A percentile compares a stretch with the other conserved stretches of the same genome.
phyloP scores from a whole-genome alignment of 1,140 invertebrate genomes.

The Brachionus calyciflorus region DNA sequence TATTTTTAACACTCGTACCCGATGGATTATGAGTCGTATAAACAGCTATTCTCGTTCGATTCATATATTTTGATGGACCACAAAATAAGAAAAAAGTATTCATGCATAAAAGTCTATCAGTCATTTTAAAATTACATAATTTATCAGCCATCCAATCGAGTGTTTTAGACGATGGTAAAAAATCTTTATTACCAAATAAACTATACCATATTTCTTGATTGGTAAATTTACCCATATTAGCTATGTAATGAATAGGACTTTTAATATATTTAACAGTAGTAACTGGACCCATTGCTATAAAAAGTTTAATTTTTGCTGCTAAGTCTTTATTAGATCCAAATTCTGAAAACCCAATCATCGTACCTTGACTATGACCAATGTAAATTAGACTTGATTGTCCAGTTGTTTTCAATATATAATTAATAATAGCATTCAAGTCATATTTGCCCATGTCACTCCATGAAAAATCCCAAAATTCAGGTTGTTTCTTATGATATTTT shows the following conservation, averaged over 20 bases:
- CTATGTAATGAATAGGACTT: constrained; percentile 64
- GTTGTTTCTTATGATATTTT: constrained; percentile 62
- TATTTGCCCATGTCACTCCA: constrained; percentile 75
- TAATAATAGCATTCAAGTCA: constrained; percentile 70
- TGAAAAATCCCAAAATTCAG: constrained; percentile 70
- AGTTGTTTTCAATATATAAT: constrained; percentile 66
- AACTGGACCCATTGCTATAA: constrained; percentile 72
- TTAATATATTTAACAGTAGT: constrained; percentile 69
- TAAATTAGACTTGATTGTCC: constrained; percentile 65
- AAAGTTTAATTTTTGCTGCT: constrained; percentile 50
- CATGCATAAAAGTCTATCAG: constrained; percentile 50
- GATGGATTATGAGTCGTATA: constrained; percentile 77
- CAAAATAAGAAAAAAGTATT: constrained; percentile 52
- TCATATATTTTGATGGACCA: constrained; percentile 51
- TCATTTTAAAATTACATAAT: constrained; percentile 47
- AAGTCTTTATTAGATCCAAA: constrained; percentile 52
- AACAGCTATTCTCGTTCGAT: constrained; percentile 60
- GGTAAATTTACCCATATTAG: neutral
- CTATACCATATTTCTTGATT: constrained; percentile 49
- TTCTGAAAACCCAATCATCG: constrained; percentile 59
- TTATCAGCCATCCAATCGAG: constrained; percentile 49
- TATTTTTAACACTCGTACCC: constrained; percentile 74
- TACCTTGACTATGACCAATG: constrained; percentile 72
- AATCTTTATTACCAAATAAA: constrained; percentile 52
- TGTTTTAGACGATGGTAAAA: constrained; percentile 50